These are phyloP conservation scores for Panagrolaimus sp. DNA, from an alignment of 1,140 invertebrate genomes.

Conservation along the genomic window DNA sequence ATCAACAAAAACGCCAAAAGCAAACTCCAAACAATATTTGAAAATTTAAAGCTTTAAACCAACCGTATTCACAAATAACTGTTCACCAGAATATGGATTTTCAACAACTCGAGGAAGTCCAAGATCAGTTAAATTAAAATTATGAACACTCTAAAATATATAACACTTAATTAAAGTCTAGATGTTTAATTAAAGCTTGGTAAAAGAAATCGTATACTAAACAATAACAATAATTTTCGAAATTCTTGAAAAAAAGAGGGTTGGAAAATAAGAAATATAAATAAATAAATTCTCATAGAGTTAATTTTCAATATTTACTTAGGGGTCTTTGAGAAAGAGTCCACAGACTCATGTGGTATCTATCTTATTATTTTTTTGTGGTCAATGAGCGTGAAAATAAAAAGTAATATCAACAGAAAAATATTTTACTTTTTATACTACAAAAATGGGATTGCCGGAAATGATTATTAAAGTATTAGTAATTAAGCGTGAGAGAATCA, in stretches of 20 bases:
- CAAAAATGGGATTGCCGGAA: too few relatives aligned
- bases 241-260: not conserved
- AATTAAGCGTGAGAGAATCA: not conserved
- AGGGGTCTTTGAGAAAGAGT: too few relatives aligned
- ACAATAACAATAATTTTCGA: not conserved
- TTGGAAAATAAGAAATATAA: not conserved
- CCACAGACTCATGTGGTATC: too few relatives aligned
- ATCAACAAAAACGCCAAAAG: not conserved
- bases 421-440: too few relatives aligned
- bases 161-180: not conserved
- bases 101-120: constrained; percentile 28
- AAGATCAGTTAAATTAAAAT: constrained; percentile 21
- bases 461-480: not conserved
- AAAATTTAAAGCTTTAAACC: constrained; percentile 9
- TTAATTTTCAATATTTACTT: too few relatives aligned
- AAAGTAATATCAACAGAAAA: too few relatives aligned
- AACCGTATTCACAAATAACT: constrained; percentile 17
- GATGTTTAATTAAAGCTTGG: not conserved
- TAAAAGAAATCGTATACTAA: not conserved
- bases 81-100: constrained; percentile 29
- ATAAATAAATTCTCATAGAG: too few relatives aligned
- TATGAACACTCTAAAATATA: constrained; percentile 9
- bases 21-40: not conserved
- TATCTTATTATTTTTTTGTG: too few relatives aligned
- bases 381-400: too few relatives aligned